A percentile compares a stretch with the other conserved stretches of the same genome.
These are phyloP conservation scores for Schizopygopsis pylzovi DNA, from an alignment of 2,797 vertebrate species.

Conservation along the genomic window DNA sequence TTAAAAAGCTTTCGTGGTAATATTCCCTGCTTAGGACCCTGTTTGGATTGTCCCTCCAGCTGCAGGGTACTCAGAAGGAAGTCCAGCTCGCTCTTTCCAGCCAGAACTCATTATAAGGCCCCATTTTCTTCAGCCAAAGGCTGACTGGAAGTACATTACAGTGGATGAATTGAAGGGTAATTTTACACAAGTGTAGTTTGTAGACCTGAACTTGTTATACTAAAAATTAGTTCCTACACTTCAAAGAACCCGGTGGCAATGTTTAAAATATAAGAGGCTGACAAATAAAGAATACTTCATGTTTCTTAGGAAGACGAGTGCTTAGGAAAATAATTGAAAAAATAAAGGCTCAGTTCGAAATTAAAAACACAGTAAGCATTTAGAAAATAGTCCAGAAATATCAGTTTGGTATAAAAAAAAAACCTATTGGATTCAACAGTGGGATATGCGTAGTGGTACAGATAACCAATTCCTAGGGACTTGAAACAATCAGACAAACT, in stretches of 20 bases:
- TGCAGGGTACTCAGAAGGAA: constrained; percentile 8
- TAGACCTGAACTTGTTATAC: constrained; percentile 12
- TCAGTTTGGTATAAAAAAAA: neutral
- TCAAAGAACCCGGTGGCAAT: neutral
- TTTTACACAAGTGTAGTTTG: constrained; percentile 19
- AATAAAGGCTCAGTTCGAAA: neutral
- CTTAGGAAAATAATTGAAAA: neutral
- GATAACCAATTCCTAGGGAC: constrained; percentile 11
- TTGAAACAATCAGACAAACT: neutral
- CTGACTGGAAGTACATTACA: constrained; percentile 21
- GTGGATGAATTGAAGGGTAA: constrained; percentile 16
- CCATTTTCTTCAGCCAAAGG: constrained; percentile 12
- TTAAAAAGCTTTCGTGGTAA: constrained; percentile 42
- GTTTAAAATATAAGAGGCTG: constrained; percentile 2
- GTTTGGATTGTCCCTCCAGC: constrained; percentile 14
- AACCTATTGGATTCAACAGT: neutral
- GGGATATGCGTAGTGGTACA: neutral
- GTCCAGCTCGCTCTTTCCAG: constrained; percentile 22
- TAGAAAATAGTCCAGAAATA: neutral
- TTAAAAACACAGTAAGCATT: constrained; percentile 1
- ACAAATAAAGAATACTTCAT: neutral
- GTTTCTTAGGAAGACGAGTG: neutral
- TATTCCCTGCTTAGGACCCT: constrained; percentile 30
- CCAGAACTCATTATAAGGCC: constrained; percentile 15
- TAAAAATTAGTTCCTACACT: neutral